Conservation (phyloP, 2,113 vertebrate species). For the Python bivittatus region DNA sequence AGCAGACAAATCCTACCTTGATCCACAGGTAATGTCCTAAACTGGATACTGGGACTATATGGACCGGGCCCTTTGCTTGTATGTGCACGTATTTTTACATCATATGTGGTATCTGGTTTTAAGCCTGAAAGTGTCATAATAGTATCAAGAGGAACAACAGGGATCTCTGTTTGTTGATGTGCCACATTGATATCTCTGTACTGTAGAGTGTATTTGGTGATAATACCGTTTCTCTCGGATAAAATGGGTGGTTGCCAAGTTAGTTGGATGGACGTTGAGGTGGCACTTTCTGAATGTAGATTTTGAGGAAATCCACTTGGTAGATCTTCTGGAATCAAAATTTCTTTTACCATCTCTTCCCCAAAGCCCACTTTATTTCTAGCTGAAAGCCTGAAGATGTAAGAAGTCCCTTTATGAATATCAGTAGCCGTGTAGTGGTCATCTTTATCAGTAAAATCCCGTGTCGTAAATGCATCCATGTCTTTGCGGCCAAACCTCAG, state of each 20-base stretch:
- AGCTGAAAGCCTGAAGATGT: conserved; percentile 91
- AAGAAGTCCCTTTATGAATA: conserved; percentile 95
- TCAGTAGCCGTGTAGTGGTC: conserved; percentile 98
- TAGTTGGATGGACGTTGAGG: conserved; percentile 90
- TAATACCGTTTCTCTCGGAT: conserved; percentile 90
- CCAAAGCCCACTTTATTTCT: conserved; percentile 98
- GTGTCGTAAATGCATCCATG: conserved; percentile 83
- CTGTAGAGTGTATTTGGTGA: conserved; percentile 92
- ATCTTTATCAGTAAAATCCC: conserved; percentile 94
- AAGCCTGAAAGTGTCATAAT: conserved; percentile 89
- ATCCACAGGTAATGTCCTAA: conserved; percentile 98
- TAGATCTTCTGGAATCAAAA: conserved; percentile 89
- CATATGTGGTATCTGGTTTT: conserved; percentile 97
- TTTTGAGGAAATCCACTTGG: conserved; percentile 94
- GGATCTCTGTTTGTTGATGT: conserved; percentile 89
- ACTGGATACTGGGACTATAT: conserved; percentile 99
- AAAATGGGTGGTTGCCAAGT: conserved; percentile 90
- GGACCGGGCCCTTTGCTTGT: conserved; percentile 98
- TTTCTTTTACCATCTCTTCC: conserved; percentile 96
- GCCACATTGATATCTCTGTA: conserved; percentile 99
- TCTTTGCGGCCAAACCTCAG: conserved; percentile 96
- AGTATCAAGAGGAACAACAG: conserved; percentile 90
- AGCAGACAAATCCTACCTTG: conserved; percentile 99
- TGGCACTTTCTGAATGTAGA: conserved; percentile 88
- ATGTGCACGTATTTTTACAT: conserved; percentile 99